A percentile compares a stretch with the other conserved stretches of the same genome.
phyloP scores from a whole-genome alignment of 1,140 invertebrate genomes.

The Drosophila dunni region DNA sequence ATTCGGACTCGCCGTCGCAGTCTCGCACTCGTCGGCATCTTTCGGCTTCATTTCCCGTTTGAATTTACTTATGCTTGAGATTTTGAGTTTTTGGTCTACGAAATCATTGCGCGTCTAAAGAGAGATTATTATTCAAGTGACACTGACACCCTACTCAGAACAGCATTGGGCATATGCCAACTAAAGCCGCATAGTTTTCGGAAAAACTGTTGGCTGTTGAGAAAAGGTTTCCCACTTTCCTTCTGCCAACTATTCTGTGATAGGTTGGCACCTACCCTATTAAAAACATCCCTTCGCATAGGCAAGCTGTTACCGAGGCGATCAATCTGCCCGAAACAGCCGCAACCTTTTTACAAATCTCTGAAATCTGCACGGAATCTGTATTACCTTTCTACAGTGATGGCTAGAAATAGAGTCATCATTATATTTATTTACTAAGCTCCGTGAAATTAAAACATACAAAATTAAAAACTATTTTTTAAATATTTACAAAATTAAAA shows the following conservation, averaged over 20 bases:
- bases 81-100: conserved; percentile 10
- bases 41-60: conserved; percentile 42
- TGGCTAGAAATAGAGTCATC: neutral
- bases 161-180: conserved; percentile 1
- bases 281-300: conserved; percentile 22
- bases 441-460: too few relatives aligned
- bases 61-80: conserved; percentile 48
- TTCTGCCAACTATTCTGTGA: too few relatives aligned
- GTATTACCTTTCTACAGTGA: neutral
- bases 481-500: too few relatives aligned
- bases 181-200: conserved; percentile 3
- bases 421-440: neutral
- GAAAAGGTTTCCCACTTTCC: too few relatives aligned
- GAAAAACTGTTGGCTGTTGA: neutral
- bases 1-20: conserved; percentile 16
- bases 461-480: too few relatives aligned
- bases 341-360: conserved; percentile 13
- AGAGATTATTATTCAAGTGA: conserved; percentile 62
- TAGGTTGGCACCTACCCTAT: too few relatives aligned
- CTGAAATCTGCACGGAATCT: conserved; percentile 9
- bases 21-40: conserved; percentile 36
- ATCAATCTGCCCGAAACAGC: neutral
- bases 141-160: conserved; percentile 42
- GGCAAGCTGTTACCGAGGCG: neutral
- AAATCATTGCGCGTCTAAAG: conserved; percentile 53